A percentile compares a stretch with the other conserved stretches of the same genome.
These are phyloP conservation scores for Campylorhamphus procurvoides DNA, from an alignment of 2,113 vertebrate genomes.

Conservation along the genomic window DNA sequence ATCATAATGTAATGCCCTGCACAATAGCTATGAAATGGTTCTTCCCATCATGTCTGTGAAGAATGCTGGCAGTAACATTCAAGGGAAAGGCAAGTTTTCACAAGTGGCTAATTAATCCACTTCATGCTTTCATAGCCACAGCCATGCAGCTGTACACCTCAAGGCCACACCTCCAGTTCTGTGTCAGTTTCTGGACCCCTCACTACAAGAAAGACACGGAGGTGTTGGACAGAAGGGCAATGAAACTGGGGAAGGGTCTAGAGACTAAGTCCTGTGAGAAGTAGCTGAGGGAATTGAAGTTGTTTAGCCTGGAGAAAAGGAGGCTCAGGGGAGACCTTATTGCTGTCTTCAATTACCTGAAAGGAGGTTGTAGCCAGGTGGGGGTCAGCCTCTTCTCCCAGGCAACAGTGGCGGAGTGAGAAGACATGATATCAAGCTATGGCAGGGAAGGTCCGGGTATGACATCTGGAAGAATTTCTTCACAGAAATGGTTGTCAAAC, in stretches of 20 bases:
- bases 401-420: neutral
- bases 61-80: neutral
- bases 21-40: neutral
- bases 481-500: neutral
- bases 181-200: neutral
- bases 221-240: neutral
- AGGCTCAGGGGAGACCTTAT: too few relatives aligned
- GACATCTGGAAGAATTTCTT: too few relatives aligned
- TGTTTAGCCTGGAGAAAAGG: neutral
- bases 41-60: neutral
- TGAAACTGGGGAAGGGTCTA: too few relatives aligned
- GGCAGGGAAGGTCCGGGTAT: neutral
- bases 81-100: neutral
- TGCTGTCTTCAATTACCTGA: too few relatives aligned
- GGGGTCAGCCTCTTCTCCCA: neutral
- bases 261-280: neutral
- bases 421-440: neutral
- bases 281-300: neutral
- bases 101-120: neutral
- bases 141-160: neutral
- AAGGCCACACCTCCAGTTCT: neutral
- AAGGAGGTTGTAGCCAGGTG: accelerated
- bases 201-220: neutral
- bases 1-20: neutral
- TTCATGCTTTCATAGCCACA: neutral